phyloP scores from a whole-genome alignment of 2,113 vertebrate species.

The Todiramphus chloris region DNA sequence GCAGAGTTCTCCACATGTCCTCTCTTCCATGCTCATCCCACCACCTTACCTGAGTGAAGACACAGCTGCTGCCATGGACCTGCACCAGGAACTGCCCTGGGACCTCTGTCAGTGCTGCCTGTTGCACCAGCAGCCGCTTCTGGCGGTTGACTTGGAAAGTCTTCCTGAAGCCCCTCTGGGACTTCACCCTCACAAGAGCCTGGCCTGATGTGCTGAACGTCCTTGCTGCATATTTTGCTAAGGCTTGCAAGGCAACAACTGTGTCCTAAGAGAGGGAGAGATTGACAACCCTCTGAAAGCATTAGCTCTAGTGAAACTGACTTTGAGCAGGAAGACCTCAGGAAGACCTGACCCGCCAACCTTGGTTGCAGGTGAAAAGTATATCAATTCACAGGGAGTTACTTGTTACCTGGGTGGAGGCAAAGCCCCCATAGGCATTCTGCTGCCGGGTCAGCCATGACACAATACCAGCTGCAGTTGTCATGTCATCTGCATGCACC shows the following conservation, averaged over 20 bases:
- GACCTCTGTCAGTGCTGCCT: conserved; percentile 66
- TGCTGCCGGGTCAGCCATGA: conserved; percentile 82
- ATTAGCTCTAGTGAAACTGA: rapidly evolving
- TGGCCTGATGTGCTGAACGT: conserved; percentile 59
- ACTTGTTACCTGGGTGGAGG: conserved; percentile 84
- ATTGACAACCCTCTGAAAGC: background rate
- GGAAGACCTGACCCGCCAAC: background rate
- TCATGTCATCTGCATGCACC: conserved; percentile 64
- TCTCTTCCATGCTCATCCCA: rapidly evolving
- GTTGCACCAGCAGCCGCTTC: conserved; percentile 82
- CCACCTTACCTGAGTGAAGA: conserved; percentile 75
- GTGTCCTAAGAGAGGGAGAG: conserved; percentile 76
- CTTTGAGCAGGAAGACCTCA: background rate
- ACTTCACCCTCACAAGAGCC: conserved; percentile 69
- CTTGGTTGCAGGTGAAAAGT: background rate
- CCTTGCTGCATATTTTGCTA: conserved; percentile 77
- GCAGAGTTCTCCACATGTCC: background rate
- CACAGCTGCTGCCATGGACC: conserved; percentile 75
- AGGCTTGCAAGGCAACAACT: conserved; percentile 84
- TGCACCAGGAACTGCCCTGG: conserved; percentile 72
- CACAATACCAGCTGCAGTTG: conserved; percentile 71
- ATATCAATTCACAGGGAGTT: background rate
- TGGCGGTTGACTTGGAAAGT: conserved; percentile 74
- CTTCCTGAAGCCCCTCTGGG: conserved; percentile 37
- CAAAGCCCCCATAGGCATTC: conserved; percentile 82